Percentiles rank a stretch among this genome's conserved stretches.
phyloP scores from a whole-genome alignment of 2,888 invertebrate species.

The Sisyra nigra region DNA sequence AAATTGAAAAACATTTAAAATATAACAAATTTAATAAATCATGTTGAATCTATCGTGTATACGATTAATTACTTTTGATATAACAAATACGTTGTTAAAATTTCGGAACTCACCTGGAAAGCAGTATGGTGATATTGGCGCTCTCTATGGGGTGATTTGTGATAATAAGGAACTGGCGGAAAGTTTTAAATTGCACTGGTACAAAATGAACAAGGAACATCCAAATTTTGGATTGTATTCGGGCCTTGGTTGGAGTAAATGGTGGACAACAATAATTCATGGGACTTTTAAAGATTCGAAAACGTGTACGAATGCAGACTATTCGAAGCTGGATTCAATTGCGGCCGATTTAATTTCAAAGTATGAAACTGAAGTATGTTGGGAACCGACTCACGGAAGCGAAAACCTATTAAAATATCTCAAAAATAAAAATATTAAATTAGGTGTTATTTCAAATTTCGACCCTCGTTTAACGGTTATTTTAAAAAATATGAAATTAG shows the following conservation, averaged over 20 bases:
- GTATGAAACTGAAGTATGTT: conserved; percentile 55
- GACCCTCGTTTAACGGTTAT: conserved; percentile 63
- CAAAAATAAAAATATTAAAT: conserved; percentile 25
- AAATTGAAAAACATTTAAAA: too few species aligned
- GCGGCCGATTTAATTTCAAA: conserved; percentile 46
- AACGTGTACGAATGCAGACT: conserved; percentile 20
- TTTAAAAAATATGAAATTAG: conserved; percentile 45
- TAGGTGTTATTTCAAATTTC: conserved; percentile 80
- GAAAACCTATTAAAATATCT: conserved; percentile 46
- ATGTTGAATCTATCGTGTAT: conserved; percentile 17
- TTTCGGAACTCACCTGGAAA: conserved; percentile 53
- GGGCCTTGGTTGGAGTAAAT: conserved; percentile 55
- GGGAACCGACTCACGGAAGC: conserved; percentile 52
- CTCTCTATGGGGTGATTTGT: conserved; percentile 47
- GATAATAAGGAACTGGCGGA: conserved; percentile 37
- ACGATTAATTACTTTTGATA: conserved; percentile 70
- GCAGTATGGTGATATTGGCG: conserved; percentile 56
- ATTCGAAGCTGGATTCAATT: conserved; percentile 29
- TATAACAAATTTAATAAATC: too few species aligned
- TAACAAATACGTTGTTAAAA: conserved; percentile 68
- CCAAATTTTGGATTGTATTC: conserved; percentile 66
- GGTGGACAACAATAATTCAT: conserved; percentile 63
- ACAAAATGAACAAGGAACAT: conserved; percentile 43
- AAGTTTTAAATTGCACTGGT: conserved; percentile 50
- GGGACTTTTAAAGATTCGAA: conserved; percentile 43